phyloP scores from a whole-genome alignment of 2,113 vertebrate species.

The Alectura lathami region DNA sequence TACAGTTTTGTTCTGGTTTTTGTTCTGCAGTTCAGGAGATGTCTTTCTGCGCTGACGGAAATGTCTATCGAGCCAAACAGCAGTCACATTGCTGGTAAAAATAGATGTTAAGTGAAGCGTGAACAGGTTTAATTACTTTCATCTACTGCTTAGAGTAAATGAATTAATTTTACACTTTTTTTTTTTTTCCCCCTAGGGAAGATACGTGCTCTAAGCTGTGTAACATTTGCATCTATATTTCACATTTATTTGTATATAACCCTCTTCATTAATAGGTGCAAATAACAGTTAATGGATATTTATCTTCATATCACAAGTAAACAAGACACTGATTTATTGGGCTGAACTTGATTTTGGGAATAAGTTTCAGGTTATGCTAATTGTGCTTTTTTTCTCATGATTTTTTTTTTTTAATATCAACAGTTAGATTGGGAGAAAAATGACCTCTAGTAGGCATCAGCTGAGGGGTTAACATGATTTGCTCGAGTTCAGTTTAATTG shows the following conservation, averaged over 20 bases:
- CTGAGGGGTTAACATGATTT: slow-evolving; percentile 40
- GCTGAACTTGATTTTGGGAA: background rate
- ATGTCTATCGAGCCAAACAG: slow-evolving; percentile 32
- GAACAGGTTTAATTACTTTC: slow-evolving; percentile 45
- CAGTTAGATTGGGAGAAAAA: background rate
- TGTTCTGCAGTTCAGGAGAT: background rate
- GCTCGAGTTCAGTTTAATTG: slow-evolving; percentile 9
- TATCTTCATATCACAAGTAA: background rate
- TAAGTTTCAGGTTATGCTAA: background rate
- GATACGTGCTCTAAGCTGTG: background rate
- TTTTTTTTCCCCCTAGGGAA: slow-evolving; percentile 29
- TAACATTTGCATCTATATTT: background rate
- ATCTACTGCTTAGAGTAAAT: background rate
- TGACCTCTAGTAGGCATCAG: background rate
- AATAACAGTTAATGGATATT: background rate
- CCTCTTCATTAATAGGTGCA: background rate
- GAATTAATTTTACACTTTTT: background rate
- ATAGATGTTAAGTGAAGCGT: slow-evolving; percentile 17
- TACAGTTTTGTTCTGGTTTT: background rate
- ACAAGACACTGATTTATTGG: background rate
- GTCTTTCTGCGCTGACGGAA: background rate
- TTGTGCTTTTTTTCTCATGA: background rate
- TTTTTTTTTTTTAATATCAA: background rate
- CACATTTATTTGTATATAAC: background rate
- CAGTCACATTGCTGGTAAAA: slow-evolving; percentile 4